Percentiles rank a stretch among this genome's conserved stretches.
phyloP scores from a whole-genome alignment of 1,140 invertebrate species.

The Platorchestia sp. region DNA sequence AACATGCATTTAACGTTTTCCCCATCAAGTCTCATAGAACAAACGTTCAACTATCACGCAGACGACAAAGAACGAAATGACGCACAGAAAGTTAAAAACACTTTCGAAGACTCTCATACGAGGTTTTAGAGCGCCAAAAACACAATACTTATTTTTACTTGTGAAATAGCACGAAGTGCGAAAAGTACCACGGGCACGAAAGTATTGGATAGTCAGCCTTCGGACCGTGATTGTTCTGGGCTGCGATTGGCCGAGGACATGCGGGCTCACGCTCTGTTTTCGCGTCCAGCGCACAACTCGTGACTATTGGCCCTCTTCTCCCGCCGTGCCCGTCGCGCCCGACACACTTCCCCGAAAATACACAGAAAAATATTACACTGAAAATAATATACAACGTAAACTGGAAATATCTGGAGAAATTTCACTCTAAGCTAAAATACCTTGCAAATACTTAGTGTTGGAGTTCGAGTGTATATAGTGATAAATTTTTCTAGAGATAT shows the following conservation, averaged over 20 bases:
- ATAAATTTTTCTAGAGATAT: background rate
- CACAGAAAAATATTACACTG: background rate
- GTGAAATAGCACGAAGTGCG: background rate
- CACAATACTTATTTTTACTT: background rate
- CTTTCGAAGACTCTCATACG: background rate
- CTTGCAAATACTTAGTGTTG: background rate
- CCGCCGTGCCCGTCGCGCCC: background rate
- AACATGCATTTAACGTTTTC: too few relatives aligned
- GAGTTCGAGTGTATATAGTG: background rate
- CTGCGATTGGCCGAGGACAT: background rate
- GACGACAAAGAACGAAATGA: background rate
- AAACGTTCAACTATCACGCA: too few relatives aligned
- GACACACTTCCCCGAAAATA: background rate
- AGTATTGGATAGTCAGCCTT: background rate
- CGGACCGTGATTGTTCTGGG: background rate
- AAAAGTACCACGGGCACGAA: background rate
- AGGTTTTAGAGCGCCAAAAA: background rate
- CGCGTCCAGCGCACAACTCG: background rate
- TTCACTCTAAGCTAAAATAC: background rate
- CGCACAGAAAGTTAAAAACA: background rate
- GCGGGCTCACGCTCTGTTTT: background rate
- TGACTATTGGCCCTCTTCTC: background rate
- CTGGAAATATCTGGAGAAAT: background rate
- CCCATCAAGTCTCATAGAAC: too few relatives aligned
- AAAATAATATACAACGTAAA: background rate